Evolutionary conservation across 2,113 vertebrate genomes (phyloP).

Genomic region (Cebus imitator): DNA sequence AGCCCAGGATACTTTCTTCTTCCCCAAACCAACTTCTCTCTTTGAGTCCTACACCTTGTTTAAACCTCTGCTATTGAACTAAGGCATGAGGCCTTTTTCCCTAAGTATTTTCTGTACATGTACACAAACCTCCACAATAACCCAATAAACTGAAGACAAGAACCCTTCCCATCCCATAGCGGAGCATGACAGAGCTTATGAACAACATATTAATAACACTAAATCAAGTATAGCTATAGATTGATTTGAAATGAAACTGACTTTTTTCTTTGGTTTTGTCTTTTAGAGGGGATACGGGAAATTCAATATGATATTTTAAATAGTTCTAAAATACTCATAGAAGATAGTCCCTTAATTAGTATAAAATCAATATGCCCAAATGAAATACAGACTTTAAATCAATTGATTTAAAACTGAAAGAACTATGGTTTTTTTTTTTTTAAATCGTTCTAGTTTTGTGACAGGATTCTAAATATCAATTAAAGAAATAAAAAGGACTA

Average conservation of each 20-base stretch:
- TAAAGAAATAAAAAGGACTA: constrained; percentile 7
- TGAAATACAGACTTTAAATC: background rate
- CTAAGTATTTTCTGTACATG: rapidly evolving
- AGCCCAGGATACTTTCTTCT: background rate
- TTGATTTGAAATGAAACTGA: background rate
- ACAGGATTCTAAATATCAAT: background rate
- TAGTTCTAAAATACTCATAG: background rate
- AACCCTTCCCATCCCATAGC: background rate
- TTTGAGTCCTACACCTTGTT: rapidly evolving
- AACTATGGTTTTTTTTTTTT: background rate
- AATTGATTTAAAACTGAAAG: constrained; percentile 23
- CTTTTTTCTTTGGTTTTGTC: background rate
- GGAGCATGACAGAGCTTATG: background rate
- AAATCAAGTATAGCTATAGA: background rate
- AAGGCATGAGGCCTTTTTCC: background rate
- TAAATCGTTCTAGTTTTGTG: background rate
- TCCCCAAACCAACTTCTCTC: background rate
- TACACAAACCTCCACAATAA: background rate
- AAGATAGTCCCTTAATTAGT: background rate
- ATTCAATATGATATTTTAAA: constrained; percentile 22
- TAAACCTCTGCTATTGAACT: background rate
- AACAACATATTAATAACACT: background rate
- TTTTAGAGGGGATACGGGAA: background rate
- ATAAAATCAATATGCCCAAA: background rate
- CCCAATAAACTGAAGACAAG: background rate